These are phyloP conservation scores for Phenganax marumi DNA, from an alignment of 92 coral and sea anemone species.

Conservation along the genomic window DNA sequence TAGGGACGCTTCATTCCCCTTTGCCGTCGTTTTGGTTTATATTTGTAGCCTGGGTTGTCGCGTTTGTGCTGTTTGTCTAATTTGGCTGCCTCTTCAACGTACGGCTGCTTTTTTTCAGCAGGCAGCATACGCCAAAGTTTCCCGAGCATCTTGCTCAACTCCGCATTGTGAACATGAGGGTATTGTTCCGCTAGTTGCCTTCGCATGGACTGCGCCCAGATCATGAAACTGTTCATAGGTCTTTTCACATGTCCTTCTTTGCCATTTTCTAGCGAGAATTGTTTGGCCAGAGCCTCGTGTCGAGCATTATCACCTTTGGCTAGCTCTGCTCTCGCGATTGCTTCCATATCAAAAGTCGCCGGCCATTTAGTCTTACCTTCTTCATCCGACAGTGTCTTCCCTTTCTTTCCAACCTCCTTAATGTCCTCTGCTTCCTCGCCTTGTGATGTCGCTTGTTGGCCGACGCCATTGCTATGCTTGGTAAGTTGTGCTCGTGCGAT, in stretches of 20 bases:
- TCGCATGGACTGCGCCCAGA: constrained; percentile 98
- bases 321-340: constrained; percentile 19
- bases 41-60: constrained; percentile 95
- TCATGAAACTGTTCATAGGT: constrained; percentile 99
- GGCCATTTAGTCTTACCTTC: constrained; percentile 19
- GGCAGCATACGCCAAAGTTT: constrained; percentile 98
- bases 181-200: constrained; percentile 97
- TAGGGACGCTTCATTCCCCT: constrained; percentile 90
- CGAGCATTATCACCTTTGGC: constrained; percentile 9
- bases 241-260: constrained; percentile 90
- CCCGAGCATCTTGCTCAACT: constrained; percentile 98
- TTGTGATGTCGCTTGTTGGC: not conserved
- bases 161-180: constrained; percentile 99
- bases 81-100: constrained; percentile 98
- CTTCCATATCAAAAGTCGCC: constrained; percentile 20
- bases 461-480: constrained; percentile 27
- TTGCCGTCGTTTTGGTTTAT: constrained; percentile 90
- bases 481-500: constrained; percentile 13
- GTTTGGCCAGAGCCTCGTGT: not conserved
- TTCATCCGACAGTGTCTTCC: not conserved
- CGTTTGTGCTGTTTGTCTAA: constrained; percentile 96
- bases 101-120: constrained; percentile 96
- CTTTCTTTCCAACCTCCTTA: constrained; percentile 23
- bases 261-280: constrained; percentile 15
- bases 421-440: constrained; percentile 7